Conservation (phyloP, 2,113 vertebrate genomes). For the Sialia sialis region DNA sequence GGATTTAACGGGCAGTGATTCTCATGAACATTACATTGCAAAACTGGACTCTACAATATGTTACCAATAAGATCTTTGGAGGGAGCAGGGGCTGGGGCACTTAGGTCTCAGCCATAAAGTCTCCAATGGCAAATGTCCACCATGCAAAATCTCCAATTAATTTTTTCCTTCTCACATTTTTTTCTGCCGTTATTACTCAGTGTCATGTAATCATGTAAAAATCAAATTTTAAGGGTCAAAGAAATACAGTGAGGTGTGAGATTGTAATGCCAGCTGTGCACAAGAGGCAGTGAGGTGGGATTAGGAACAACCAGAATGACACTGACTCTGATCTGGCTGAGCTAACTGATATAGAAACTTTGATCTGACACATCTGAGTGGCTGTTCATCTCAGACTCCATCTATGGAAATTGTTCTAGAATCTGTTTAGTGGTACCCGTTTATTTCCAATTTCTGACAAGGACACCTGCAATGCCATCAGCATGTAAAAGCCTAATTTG, state of each 20-base stretch:
- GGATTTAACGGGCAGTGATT: not conserved
- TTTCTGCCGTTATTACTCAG: not conserved
- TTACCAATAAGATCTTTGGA: not conserved
- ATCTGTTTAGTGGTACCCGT: not conserved
- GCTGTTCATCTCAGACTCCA: not conserved
- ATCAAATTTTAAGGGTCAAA: not conserved
- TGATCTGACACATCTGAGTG: not conserved
- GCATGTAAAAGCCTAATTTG: not conserved
- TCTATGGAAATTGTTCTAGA: not conserved
- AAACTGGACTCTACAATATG: not conserved
- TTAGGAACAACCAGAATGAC: not conserved
- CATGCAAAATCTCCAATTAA: not conserved
- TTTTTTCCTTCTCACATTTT: not conserved
- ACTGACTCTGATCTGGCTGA: too few species aligned
- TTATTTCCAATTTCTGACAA: not conserved
- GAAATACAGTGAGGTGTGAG: not conserved
- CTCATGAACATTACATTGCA: not conserved
- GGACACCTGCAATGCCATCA: not conserved
- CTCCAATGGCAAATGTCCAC: not conserved
- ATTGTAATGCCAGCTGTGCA: not conserved
- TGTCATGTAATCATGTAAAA: not conserved
- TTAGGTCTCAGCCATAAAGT: not conserved
- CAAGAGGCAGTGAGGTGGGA: not conserved
- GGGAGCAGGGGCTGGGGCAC: not conserved
- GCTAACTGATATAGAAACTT: not conserved